Evolutionary conservation across 2,888 invertebrate genomes (phyloP).

Genomic region (Heliconius aoede): DNA sequence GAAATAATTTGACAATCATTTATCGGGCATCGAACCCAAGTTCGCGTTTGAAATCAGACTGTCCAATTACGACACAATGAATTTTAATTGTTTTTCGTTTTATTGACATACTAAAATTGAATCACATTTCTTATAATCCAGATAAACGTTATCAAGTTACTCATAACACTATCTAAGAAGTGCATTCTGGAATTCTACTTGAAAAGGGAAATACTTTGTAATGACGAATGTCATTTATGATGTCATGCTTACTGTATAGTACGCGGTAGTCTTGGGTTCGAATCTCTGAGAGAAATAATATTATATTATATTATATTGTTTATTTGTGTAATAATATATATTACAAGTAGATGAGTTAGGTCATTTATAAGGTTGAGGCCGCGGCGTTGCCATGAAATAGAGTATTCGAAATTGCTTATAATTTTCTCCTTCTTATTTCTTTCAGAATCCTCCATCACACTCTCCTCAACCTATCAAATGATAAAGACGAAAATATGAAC

Average conservation of each 20-base stretch:
- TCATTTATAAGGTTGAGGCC: too few species aligned
- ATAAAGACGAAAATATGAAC: constrained; percentile 60
- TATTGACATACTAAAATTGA: not conserved
- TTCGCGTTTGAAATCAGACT: too few species aligned
- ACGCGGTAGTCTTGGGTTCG: not conserved
- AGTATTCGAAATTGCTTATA: not conserved
- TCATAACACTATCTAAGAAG: not conserved
- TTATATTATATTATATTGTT: too few species aligned
- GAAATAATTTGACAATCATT: not conserved
- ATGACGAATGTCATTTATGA: not conserved
- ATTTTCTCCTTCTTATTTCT: not conserved
- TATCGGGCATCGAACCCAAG: too few species aligned
- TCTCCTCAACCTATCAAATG: constrained; percentile 58
- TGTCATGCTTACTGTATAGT: not conserved
- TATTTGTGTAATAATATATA: too few species aligned
- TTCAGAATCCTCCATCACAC: constrained; percentile 68
- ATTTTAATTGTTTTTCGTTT: not conserved
- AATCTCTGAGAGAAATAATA: not conserved
- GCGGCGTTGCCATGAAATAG: not conserved
- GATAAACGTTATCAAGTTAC: not conserved
- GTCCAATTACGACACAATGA: too few species aligned
- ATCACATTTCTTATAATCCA: not conserved
- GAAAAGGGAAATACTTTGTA: not conserved
- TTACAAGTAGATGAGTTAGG: too few species aligned
- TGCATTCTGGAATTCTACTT: not conserved